phyloP scores from a whole-genome alignment of 2,797 vertebrate genomes.

The Centroberyx gerrardi region DNA sequence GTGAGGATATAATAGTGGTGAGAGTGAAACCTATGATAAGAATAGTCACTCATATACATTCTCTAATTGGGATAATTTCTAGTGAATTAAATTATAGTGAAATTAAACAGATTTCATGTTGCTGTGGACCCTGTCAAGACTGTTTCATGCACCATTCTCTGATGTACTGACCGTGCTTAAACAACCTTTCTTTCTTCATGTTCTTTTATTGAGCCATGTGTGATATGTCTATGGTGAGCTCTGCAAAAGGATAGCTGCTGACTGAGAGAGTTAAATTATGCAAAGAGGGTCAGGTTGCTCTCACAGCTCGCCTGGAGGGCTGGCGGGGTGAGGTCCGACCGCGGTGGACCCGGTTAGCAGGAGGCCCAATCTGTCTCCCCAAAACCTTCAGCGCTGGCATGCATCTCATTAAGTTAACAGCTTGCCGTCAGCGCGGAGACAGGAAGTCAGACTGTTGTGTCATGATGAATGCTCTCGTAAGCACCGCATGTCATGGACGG shows the following conservation, averaged over 20 bases:
- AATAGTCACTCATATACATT: too few species aligned
- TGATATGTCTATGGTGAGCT: conserved; percentile 21
- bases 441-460: conserved; percentile 86
- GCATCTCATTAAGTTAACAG: conserved; percentile 88
- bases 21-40: too few species aligned
- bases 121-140: not conserved
- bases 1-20: too few species aligned
- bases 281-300: conserved; percentile 68
- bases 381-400: conserved; percentile 77
- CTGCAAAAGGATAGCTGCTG: conserved; percentile 25
- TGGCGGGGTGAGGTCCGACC: conserved; percentile 73
- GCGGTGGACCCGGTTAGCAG: conserved; percentile 74
- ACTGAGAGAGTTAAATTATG: conserved; percentile 61
- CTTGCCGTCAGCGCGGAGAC: conserved; percentile 83
- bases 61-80: too few species aligned
- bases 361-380: conserved; percentile 83
- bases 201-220: conserved; percentile 13
- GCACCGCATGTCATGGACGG: conserved; percentile 77
- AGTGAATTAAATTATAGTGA: not conserved
- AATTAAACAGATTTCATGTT: conserved; percentile 6
- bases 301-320: conserved; percentile 77
- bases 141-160: conserved; percentile 5
- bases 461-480: conserved; percentile 84
- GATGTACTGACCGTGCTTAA: conserved; percentile 13
- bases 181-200: conserved; percentile 21